Percentiles rank a stretch among this genome's conserved stretches.
phyloP scores from a whole-genome alignment of 1,140 invertebrate genomes.

The Dreissena polymorpha region DNA sequence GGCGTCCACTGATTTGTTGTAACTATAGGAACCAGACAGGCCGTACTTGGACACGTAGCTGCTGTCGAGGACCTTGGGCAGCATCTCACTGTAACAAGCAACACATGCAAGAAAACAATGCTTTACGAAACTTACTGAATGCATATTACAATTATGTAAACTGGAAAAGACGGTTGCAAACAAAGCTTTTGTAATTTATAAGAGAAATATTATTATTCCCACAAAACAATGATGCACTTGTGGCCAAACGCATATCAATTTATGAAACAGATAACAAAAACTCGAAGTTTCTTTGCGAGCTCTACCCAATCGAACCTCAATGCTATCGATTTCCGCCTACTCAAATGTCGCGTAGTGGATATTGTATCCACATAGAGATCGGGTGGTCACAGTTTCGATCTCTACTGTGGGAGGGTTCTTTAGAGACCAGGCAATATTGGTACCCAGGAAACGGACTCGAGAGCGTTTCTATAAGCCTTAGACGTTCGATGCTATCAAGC shows the following conservation, averaged over 20 bases:
- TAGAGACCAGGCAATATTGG: no score
- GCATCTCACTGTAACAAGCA: conserved; percentile 35
- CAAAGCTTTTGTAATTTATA: background rate
- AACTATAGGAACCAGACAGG: background rate
- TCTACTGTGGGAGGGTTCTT: no score
- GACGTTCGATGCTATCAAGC: no score
- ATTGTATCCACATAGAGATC: no score
- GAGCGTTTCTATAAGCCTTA: no score
- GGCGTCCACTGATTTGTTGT: background rate
- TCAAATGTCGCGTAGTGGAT: no score
- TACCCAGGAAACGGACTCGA: no score
- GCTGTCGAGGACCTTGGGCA: conserved; percentile 6
- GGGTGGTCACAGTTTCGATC: no score
- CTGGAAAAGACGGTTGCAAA: no score
- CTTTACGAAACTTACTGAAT: background rate
- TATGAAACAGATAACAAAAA: conserved; percentile 70
- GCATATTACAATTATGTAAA: background rate
- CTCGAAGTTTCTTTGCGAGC: background rate
- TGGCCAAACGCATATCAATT: conserved; percentile 88
- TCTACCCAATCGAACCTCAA: conserved; percentile 87
- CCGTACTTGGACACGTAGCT: background rate
- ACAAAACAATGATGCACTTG: conserved; percentile 68
- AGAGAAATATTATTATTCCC: no score
- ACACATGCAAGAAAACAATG: background rate
- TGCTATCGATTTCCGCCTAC: conserved; percentile 80